Base-by-base conservation (phyloP, 2,888 invertebrate genomes). In the Diplazon laetatorius region DNA sequence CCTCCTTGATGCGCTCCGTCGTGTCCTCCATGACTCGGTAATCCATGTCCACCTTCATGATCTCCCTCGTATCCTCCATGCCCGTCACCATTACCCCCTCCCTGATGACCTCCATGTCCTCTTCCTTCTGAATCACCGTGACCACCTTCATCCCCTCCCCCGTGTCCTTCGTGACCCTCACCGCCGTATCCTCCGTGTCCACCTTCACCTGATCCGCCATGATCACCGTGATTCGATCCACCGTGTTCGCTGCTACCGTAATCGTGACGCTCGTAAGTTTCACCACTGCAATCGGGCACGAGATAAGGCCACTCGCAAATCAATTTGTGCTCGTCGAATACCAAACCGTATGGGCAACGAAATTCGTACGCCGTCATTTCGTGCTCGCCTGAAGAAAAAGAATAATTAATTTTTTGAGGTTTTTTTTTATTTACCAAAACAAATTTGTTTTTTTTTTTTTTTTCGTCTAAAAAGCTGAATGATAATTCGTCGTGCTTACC, bases 291-390 rank as follows among this genome's bases (percentile, higher is more conserved):
- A 9, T 92, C 92, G 0, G 94, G 94, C 20, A 96, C 95, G 69
- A 94, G 87, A 95, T 96, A 96, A 0, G 96, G 95, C 96, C 96
- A 96, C 90, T 96, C 95, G 87, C 96, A 96, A 75, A 94, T 92
- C 1, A 95, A 92, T 25, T 93, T 92, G 0, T 92, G 92, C 62
- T 95, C 94, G 86, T 96, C 96, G 89, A 95, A 96, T 5, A 95
- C 95, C 16, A 96, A 92, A 0, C 95, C 95, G 88, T 95, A 96
- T 0, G 96, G 96, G 87, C 96, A 96, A 62, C 95, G 93, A 92
- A 96, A 96, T 91, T 96, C 96, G 91, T 95, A 96, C 0, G 96
- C 95, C 0, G 94, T 93, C 79, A 92, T 83, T 59, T 90, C 86
- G 22, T 83, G 85, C 79, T 85, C 91, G 84, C 87, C 91, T 91